Conservation (phyloP, 2,113 vertebrate genomes). For the Catagonus wagneri region DNA sequence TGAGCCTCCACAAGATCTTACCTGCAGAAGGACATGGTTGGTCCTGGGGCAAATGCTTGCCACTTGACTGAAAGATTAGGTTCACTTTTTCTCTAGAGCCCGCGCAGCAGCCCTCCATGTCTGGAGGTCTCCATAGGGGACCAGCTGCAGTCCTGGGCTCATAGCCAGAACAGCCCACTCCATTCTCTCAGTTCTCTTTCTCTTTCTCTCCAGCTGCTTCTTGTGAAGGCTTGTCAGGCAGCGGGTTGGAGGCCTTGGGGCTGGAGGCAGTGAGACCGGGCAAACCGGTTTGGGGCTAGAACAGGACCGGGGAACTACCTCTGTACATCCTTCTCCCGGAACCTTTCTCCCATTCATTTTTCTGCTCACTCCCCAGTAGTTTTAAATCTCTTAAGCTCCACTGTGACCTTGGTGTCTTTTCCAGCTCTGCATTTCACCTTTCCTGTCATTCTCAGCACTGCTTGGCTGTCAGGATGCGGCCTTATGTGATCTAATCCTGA, state of each 20-base stretch:
- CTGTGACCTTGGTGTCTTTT: not conserved
- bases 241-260: conserved; percentile 70
- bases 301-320: conserved; percentile 40
- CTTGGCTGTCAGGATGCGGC: not conserved
- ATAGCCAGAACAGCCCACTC: conserved; percentile 48
- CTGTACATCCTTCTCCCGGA: conserved; percentile 59
- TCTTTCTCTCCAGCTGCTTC: conserved; percentile 71
- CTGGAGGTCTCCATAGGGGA: not conserved
- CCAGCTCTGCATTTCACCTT: not conserved
- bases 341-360: not conserved
- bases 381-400: not conserved
- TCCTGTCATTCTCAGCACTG: not conserved
- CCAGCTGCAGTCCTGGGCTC: conserved; percentile 59
- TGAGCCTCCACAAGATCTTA: not conserved
- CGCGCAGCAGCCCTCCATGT: not conserved
- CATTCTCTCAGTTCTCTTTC: not conserved
- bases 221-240: conserved; percentile 80
- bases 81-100: not conserved
- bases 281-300: conserved; percentile 76
- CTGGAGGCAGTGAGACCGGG: conserved; percentile 71
- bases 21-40: not conserved
- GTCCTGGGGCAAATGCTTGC: not conserved
- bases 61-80: not conserved
- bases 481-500: not conserved
- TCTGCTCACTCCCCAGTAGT: not conserved